phyloP scores from a whole-genome alignment of 2,797 vertebrate species.

The Chaetodon trifasciatus region DNA sequence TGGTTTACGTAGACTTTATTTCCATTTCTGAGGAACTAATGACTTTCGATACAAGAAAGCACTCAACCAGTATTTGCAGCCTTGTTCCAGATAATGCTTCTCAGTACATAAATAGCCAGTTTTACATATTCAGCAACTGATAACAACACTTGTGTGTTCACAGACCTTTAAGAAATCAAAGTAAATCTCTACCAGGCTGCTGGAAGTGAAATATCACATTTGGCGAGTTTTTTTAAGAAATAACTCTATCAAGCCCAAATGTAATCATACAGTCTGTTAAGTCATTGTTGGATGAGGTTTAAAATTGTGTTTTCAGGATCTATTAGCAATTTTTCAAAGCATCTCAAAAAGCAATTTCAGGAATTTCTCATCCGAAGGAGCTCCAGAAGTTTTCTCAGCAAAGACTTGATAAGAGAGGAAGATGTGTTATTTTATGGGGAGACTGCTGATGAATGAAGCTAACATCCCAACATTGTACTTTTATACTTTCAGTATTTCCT shows the following conservation, averaged over 20 bases:
- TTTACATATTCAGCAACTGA: slow-evolving; percentile 43
- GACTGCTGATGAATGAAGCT: background rate
- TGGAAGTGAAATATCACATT: background rate
- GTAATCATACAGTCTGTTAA: background rate
- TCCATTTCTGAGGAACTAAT: slow-evolving; percentile 67
- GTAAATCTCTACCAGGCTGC: slow-evolving; percentile 32
- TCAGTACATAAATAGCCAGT: slow-evolving; percentile 44
- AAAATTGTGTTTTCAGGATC: slow-evolving; percentile 8
- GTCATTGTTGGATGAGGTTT: background rate
- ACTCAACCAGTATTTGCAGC: slow-evolving; percentile 62
- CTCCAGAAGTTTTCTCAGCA: slow-evolving; percentile 9
- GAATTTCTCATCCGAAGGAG: background rate
- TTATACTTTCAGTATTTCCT: no score
- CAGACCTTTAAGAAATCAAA: slow-evolving; percentile 23
- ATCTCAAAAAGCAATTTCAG: slow-evolving; percentile 6
- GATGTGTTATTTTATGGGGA: background rate
- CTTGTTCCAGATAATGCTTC: slow-evolving; percentile 64
- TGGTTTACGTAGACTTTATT: slow-evolving; percentile 61
- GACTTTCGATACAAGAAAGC: slow-evolving; percentile 53
- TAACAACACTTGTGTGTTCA: slow-evolving; percentile 1
- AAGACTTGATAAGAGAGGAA: background rate
- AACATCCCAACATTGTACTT: no score
- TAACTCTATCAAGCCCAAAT: background rate
- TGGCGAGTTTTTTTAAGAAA: background rate
- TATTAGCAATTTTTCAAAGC: slow-evolving; percentile 10